Base-by-base conservation (phyloP, 2,113 vertebrate species). In the Etheostoma spectabile region DNA sequence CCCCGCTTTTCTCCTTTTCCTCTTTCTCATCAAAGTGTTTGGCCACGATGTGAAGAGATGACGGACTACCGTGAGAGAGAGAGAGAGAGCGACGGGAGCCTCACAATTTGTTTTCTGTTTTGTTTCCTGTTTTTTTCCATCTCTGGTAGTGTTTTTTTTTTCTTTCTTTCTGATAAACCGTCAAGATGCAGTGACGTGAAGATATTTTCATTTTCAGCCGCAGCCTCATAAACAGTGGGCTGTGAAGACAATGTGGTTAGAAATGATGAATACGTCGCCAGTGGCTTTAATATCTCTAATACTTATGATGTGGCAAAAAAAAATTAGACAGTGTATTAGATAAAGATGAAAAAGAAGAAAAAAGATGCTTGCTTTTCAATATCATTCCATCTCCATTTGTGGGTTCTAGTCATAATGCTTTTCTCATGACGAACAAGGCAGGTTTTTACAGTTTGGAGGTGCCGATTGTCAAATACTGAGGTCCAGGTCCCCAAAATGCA, bases 251-350 rank as follows among this genome's bases (percentile, higher is more conserved):
- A 86, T 64, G 74, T 84, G 77, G 74, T 89, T 88, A 89, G 73
- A 85, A 81, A 80, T 89, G 80, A 90, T 79, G 74, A 88, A 88
- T 91, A 82, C 79, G 64, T 82, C 79, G 86, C 91, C 86, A 21
- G 61, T 22, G 82, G 85, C 85, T 85, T 89, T 84, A 89, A 90
- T 86, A 90, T 86, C 82, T 84, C 60, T 74, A 86, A 80, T 67
- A 55, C 60, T 80, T 38, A 15, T 46, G 22, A 79, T 61, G 86
- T 72, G 70, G 48, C 57, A 63, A 55, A 38, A 30, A 30, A 35
- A 63, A 66, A n/a, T n/a, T 15, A 19, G 60, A 74, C 16, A 1
- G 24, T 46, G 27, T 22, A 65, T 81, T 70, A 24, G 82, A 73
- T 79, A 67, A 77, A 52, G 71, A 86, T 62, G 64, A 84, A 85